Base-by-base conservation (phyloP, 2,888 invertebrate species). In the Meiosimyza platycephala region DNA sequence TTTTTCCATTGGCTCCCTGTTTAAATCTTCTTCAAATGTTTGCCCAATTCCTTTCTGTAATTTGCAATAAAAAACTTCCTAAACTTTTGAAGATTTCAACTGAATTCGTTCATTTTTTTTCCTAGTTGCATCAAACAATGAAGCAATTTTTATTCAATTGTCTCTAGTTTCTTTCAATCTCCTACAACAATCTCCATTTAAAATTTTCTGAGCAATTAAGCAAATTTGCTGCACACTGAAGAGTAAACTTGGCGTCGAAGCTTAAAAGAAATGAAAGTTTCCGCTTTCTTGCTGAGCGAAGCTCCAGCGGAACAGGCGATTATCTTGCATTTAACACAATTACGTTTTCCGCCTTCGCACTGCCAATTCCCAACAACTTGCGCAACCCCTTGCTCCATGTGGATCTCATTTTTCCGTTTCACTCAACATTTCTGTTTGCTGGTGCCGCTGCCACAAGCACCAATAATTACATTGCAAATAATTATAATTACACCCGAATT, bases 391-490 rank as follows among this genome's bases (percentile, higher is more conserved):
- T 40, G 40, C 40, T 9, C 40, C 40, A 40, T 40, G 40, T 9
- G 40, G 40, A 40, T 40, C 40, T 40, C 9, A 40, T 40, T 6
- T 40, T 40, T 6, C 40, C 40, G 4, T 40, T 40, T 6, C 40
- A 40, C 40, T 40, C 40, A 40, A 9, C 40, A 40, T 40, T 7
- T 6, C 28, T 6, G 6, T 16, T 15, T 57, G 15, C 12, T 28
- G 28, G 50, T 7, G 16, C 0, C 15, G 16, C 51, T 13, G 60
- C 16, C 69, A 67, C 22, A 33, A 16, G 48, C 13, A 50, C 47
- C 54, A 63, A 63, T 54, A 70, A 70, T 63, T 62, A 70, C 70
- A 70, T 63, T 40, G 52, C 70, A 70, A 70, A 70, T 70, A 70
- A 55, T 70, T 63, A 70, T 70, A 62, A 70, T 63, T 52, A 62